Percentiles rank a stretch among this genome's conserved stretches.
Conservation (phyloP, 2,797 vertebrate species). For the Nasua narica region DNA sequence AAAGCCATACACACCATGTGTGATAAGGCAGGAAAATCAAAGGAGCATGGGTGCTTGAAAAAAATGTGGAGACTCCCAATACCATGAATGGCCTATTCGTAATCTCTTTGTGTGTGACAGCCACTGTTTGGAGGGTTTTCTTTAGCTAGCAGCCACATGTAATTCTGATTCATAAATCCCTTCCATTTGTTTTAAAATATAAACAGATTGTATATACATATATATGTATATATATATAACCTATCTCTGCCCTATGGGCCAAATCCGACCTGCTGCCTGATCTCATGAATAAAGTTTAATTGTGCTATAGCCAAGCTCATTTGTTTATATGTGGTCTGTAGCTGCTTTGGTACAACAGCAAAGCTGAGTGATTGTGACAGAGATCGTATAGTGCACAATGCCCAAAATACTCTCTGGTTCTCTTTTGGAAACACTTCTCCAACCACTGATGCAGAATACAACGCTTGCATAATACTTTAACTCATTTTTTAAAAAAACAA, state of each 20-base stretch:
- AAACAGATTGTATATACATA: no score
- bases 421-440: not conserved
- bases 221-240: no score
- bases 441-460: not conserved
- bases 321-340: not conserved
- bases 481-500: not conserved
- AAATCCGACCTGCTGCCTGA: not conserved
- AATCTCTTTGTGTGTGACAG: not conserved
- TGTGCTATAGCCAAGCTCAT: not conserved
- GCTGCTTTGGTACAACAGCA: not conserved
- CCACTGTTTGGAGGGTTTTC: not conserved
- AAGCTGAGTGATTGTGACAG: not conserved
- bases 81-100: not conserved
- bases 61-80: not conserved
- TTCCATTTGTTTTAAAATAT: not conserved
- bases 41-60: not conserved
- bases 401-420: not conserved
- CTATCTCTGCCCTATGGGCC: no score
- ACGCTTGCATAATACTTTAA: not conserved
- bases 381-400: not conserved
- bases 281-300: not conserved
- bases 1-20: not conserved
- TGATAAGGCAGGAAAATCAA: not conserved
- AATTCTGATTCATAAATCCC: not conserved
- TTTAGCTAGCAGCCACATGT: not conserved